These are phyloP conservation scores for Prionailurus bengalensis DNA, from an alignment of 2,113 vertebrate species.

Conservation along the genomic window DNA sequence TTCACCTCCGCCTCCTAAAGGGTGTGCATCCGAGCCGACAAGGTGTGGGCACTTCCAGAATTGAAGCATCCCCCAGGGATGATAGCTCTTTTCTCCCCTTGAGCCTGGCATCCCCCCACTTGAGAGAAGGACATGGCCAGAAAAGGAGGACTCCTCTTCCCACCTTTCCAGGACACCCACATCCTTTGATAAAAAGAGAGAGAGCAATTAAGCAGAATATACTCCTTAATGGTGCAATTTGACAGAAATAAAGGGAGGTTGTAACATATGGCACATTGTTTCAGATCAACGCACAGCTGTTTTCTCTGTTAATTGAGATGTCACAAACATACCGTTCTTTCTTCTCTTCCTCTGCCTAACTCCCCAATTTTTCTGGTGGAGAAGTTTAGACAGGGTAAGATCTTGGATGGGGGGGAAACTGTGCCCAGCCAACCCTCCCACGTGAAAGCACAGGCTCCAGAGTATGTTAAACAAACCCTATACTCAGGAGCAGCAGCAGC, in stretches of 20 bases:
- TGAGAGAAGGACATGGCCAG: background rate
- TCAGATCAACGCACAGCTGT: background rate
- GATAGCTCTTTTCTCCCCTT: background rate
- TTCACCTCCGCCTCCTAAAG: no score
- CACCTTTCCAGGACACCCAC: background rate
- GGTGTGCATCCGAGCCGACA: rapidly evolving
- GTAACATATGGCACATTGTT: background rate
- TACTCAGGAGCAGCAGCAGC: background rate
- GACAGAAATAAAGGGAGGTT: background rate
- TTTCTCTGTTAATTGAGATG: background rate
- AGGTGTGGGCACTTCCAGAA: rapidly evolving
- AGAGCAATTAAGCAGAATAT: no score
- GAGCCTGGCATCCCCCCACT: background rate
- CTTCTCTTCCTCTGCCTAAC: background rate
- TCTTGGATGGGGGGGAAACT: conserved; percentile 50
- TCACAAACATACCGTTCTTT: background rate
- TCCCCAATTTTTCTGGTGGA: background rate
- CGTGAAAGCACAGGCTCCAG: background rate
- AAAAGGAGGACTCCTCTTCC: background rate
- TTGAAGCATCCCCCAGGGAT: rapidly evolving
- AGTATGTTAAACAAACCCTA: background rate
- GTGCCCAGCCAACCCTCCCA: background rate
- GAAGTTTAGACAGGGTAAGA: background rate
- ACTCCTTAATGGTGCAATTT: background rate
- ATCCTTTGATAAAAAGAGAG: background rate